Conservation (phyloP, 92 coral and sea anemone genomes). For the Siderastrea siderea region DNA sequence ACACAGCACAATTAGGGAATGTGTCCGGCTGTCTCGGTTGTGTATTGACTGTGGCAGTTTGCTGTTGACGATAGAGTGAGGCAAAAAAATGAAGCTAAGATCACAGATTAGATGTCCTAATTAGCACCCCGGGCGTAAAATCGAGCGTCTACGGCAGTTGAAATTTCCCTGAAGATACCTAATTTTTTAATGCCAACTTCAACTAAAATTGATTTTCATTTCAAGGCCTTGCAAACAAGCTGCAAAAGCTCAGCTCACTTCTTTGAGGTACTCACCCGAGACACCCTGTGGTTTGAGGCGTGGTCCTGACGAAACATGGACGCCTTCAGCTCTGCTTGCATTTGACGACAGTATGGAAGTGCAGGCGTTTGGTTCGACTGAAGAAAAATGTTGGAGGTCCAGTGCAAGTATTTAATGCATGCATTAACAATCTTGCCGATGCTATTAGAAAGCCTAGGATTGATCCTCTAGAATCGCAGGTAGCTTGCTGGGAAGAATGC, state of each 20-base stretch:
- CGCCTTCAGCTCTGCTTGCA: constrained; percentile 35
- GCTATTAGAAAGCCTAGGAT: constrained; percentile 58
- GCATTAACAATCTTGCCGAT: constrained; percentile 48
- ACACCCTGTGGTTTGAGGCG: background rate
- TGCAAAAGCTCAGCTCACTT: constrained; percentile 23
- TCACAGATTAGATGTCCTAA: too few species aligned
- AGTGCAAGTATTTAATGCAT: constrained; percentile 48
- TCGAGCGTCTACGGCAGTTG: too few species aligned
- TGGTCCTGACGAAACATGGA: constrained; percentile 28
- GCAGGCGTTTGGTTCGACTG: background rate
- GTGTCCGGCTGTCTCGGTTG: too few species aligned
- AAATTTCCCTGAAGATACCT: too few species aligned
- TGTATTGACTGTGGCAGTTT: too few species aligned
- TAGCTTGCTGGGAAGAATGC: constrained; percentile 43
- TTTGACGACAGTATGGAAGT: constrained; percentile 25
- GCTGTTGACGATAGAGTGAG: too few species aligned
- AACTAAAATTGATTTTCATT: background rate
- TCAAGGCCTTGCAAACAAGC: constrained; percentile 43
- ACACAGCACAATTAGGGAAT: too few species aligned
- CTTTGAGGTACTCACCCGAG: constrained; percentile 1
- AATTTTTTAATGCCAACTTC: background rate
- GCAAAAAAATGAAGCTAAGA: too few species aligned
- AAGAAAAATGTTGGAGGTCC: constrained; percentile 15
- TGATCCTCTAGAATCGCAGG: constrained; percentile 42
- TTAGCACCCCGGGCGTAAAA: too few species aligned